A percentile compares a stretch with the other conserved stretches of the same genome.
Evolutionary conservation across 2,113 vertebrate species (phyloP).

Genomic region (Microcebus lehilahytsara): DNA sequence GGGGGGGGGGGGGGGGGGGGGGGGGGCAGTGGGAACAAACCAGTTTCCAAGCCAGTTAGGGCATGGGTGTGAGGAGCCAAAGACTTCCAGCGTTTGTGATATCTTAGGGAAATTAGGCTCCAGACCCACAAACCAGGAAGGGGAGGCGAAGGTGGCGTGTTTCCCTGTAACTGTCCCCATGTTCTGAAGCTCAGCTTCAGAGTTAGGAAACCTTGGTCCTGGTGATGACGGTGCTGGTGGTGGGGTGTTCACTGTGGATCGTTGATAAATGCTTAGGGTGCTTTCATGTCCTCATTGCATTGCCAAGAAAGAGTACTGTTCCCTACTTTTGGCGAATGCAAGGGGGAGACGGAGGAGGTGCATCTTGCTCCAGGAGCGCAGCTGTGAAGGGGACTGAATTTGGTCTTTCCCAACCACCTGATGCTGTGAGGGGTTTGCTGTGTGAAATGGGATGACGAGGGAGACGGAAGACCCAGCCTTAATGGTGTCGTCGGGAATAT

Average conservation of each 20-base stretch:
- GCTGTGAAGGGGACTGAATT: neutral
- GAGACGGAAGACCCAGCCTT: neutral
- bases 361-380: neutral
- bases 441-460: neutral
- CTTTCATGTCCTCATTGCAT: no score
- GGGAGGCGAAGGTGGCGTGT: neutral
- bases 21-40: neutral
- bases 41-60: neutral
- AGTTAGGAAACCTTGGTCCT: neutral
- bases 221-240: neutral
- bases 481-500: neutral
- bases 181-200: no score
- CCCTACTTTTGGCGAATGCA: neutral
- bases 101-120: rapidly evolving
- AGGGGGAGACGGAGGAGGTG: neutral
- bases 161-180: rapidly evolving
- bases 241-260: neutral
- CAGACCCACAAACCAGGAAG: rapidly evolving
- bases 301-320: neutral
- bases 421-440: neutral
- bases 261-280: neutral
- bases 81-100: neutral
- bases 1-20: no score
- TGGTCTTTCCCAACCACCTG: neutral
- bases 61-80: neutral